Percentiles rank a stretch among this genome's conserved stretches.
Evolutionary conservation across 2,797 vertebrate species (phyloP).

Genomic region (Ibycter americanus): DNA sequence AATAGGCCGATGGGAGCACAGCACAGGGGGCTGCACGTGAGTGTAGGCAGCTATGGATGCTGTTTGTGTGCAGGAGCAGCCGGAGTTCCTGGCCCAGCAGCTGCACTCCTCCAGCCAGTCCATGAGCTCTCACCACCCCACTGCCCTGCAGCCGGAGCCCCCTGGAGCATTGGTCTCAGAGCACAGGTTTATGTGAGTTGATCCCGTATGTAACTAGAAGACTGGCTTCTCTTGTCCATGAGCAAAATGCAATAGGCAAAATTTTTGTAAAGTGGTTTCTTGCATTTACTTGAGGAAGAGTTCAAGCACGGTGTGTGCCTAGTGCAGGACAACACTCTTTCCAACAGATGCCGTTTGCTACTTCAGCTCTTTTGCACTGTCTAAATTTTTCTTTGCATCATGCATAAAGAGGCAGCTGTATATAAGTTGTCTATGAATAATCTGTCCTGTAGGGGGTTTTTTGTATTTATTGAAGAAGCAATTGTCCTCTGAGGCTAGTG

Average conservation of each 20-base stretch:
- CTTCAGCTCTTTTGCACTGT: neutral
- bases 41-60: neutral
- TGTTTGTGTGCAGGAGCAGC: neutral
- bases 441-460: rapidly evolving
- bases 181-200: neutral
- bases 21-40: neutral
- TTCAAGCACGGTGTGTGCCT: too few species aligned
- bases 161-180: neutral
- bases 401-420: neutral
- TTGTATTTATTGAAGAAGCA: neutral
- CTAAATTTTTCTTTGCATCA: neutral
- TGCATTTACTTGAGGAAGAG: neutral
- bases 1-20: rapidly evolving
- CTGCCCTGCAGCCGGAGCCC: neutral
- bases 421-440: neutral
- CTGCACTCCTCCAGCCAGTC: neutral
- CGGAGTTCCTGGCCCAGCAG: neutral
- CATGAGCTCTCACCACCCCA: rapidly evolving
- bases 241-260: neutral
- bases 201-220: neutral
- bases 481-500: neutral
- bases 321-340: neutral
- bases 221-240: neutral
- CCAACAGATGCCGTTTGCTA: neutral
- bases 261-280: neutral